These are phyloP conservation scores for Cyanocitta stelleri DNA, from an alignment of 2,113 vertebrate genomes.

Conservation along the genomic window DNA sequence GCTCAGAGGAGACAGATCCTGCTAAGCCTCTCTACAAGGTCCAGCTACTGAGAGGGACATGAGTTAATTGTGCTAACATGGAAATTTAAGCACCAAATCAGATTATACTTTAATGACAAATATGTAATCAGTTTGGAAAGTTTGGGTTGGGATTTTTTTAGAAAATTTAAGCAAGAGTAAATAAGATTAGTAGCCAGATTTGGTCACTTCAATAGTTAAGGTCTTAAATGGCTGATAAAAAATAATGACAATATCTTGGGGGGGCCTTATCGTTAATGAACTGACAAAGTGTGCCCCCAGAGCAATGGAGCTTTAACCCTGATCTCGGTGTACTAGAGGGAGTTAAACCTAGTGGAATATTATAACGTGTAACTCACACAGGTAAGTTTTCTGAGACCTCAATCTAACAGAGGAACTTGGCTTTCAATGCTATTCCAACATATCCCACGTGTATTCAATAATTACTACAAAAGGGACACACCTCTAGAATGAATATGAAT, in stretches of 20 bases:
- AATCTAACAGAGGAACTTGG: not conserved
- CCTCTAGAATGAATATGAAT: not conserved
- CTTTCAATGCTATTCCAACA: not conserved
- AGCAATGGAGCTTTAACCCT: not conserved
- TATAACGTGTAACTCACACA: not conserved
- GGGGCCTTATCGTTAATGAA: not conserved
- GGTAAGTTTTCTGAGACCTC: not conserved
- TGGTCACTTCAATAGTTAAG: not conserved
- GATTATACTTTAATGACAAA: not conserved
- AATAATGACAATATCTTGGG: not conserved
- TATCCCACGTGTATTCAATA: not conserved
- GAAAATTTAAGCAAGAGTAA: not conserved
- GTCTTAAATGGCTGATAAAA: not conserved
- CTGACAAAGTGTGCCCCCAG: fast-evolving
- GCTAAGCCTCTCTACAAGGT: not conserved
- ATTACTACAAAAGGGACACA: not conserved
- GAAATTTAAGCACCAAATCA: not conserved
- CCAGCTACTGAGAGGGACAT: not conserved
- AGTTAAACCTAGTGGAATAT: not conserved
- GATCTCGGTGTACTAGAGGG: not conserved
- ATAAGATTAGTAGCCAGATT: not conserved
- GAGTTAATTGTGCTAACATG: not conserved
- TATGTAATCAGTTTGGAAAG: not conserved
- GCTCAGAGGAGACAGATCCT: not conserved
- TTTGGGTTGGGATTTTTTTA: not conserved